Conservation (phyloP, 2,888 invertebrate genomes). For the Acanthopleura granulata region DNA sequence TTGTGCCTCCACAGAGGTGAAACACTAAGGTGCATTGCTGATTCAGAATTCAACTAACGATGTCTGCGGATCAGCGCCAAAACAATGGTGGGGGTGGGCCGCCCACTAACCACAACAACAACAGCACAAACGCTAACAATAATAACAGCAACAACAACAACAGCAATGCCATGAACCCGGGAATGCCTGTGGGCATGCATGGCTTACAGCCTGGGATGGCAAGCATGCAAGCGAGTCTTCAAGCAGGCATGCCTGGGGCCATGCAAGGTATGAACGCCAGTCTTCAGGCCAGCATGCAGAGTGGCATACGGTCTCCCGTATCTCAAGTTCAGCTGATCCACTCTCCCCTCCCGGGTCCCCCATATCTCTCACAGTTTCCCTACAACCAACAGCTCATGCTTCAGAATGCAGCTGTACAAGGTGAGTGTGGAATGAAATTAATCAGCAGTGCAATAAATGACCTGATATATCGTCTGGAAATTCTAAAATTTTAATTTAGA, state of each 20-base stretch:
- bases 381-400: conserved; percentile 55
- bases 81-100: neutral
- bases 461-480: too few relatives aligned
- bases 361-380: conserved; percentile 54
- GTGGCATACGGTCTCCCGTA: conserved; percentile 21
- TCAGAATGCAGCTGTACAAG: conserved; percentile 60
- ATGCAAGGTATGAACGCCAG: neutral
- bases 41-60: neutral
- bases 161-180: neutral
- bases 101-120: neutral
- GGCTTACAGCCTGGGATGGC: neutral
- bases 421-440: conserved; percentile 33
- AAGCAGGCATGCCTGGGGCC: conserved; percentile 3
- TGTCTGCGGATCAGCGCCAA: neutral
- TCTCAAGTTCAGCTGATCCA: conserved; percentile 53
- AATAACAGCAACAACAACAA: conserved; percentile 12
- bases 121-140: neutral
- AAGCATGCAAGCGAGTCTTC: neutral
- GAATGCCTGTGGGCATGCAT: conserved; percentile 7
- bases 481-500: too few relatives aligned
- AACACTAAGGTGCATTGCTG: too few relatives aligned
- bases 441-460: neutral
- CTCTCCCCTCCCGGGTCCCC: conserved; percentile 54
- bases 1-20: too few relatives aligned
- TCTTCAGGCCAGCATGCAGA: neutral